Evolutionary conservation across 2,888 invertebrate species (phyloP), one percentile per base, ranked within the genome.

Genomic region (Cosmopolites sordidus): DNA sequence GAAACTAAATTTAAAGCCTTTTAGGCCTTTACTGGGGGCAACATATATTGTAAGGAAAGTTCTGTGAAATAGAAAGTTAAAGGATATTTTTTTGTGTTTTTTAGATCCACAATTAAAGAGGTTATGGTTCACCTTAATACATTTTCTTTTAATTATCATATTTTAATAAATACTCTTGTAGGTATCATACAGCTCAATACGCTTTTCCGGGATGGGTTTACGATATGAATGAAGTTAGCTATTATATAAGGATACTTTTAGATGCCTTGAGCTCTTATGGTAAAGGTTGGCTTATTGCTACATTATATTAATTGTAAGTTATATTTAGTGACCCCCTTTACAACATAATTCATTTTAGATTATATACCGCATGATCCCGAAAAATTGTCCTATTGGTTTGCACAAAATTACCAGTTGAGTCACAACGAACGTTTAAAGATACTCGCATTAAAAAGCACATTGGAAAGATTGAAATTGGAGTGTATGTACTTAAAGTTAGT

Each of bases 311-410:
- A 22, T 22, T 22, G 22, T n/a, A n/a, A n/a, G n/a, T n/a, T n/a
- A n/a, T n/a, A n/a, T 22, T 22, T 22, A 8, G 22, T 22, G n/a
- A n/a, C n/a, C n/a, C n/a, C n/a, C n/a, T n/a, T 18, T 33, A 4
- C 5, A 46, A 33, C 39, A 12, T 43, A 16, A 30, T 30, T 45
- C 42, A 44, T 60, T 69, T 16, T 46, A 67, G 75, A 78, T 59
- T 77, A 77, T 52, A 77, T 86, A 71, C 86, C 87, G 2, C 73
- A 73, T 33, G 84, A 87, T 73, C 83, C 87, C 1, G 75, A 79
- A 6, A 81, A 83, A 54, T 74, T 91, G 57, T 89, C 89, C 0
- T 91, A 83, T 71, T 92, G 91, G 90, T 80, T 89, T 46, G 85
- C 86, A 9, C 84, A 86, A 59, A 89, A 87, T 73, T 77, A 89